Evolutionary conservation across 2,797 vertebrate species (phyloP), one percentile per base, ranked within the genome.

Genomic region (Antrozous pallidus): DNA sequence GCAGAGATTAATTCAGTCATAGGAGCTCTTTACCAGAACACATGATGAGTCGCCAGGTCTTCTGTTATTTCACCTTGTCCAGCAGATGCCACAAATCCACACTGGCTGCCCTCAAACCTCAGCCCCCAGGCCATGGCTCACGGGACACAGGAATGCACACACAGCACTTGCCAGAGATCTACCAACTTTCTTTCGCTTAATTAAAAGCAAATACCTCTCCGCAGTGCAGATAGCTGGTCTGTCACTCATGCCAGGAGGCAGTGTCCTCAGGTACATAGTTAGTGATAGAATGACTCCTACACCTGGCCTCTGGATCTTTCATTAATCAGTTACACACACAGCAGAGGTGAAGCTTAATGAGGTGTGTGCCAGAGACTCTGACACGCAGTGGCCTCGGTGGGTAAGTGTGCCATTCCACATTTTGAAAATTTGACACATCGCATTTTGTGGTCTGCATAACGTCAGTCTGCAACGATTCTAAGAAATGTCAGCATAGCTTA

Each of bases 11-110:
- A 71, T 82, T 91, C 69, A 28, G 14, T 31, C 56, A 70, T 6
- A 91, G 69, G 74, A 91, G 78, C 56, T 12, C 77, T 61, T 90
- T 40, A 40, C 56, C 83, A 75, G 93, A 93, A 73, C 63, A 77
- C 14, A 4, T 3, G 38, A 45, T 4, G 70, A 73, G 88, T 22
- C 88, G 93, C 78, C 0, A 11, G 31, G 96, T 81, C 85, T 91
- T 40, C 61, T 78, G 87, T 58, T 75, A n/a, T 22, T 82, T 90
- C 69, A 77, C 86, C 92, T 90, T 89, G 89, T 95, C 70, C 51
- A 26, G 67, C 47, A 84, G 91, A 81, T 45, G 56, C 90, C 80
- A 61, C 71, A 61, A 93, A 93, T 73, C 73, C 28, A 28, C 24
- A 63, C 38, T 63, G 51, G 70, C 49, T 33, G 91, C 40, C 54